Evolutionary conservation across 1,140 invertebrate species (phyloP), one percentile per base, ranked within the genome.

Genomic region (Drosophila triauraria): DNA sequence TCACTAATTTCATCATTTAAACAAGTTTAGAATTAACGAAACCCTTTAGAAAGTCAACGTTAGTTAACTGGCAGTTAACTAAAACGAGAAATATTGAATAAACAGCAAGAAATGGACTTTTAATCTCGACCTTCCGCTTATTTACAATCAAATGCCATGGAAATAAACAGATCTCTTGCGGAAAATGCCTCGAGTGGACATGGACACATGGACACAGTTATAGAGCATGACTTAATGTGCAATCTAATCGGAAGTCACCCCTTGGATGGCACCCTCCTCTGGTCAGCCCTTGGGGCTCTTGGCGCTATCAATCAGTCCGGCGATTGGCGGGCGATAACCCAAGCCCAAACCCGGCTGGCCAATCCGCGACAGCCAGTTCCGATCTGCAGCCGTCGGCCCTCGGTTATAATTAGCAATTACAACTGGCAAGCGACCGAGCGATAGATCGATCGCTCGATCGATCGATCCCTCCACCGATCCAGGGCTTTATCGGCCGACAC

Each of bases 341-440:
- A 54, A 32, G 1, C 46, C 27, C 48, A 32, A 3, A 10, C 38
- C 27, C 40, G n/a, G 9, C 48, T 27, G 15, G 48, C 71, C 71
- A 75, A 75, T 75, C 71, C 56, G 10, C 46, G 47, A 43, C 25
- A 54, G 43, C 44, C 64, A 38, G 48, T 42, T 63, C 47, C 60
- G 60, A 63, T 63, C 47, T 20, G 47, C 47, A 47, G 40, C 40
- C 43, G 27, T 23, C 44, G 60, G 60, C 48, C 48, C 43, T 46
- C 48, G 70, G 64, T 84, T 84, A 84, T 84, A 80, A 84, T 84
- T 84, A 84, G 81, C 67, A 46, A 84, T 84, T 84, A 84, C 82
- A 84, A 57, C 47, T 54, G 57, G 57, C 48, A 42, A 43, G 53
- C 65, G 43, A 35, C 38, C 46, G 40, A 32, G 38, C 47, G 43